phyloP scores from a whole-genome alignment of 2,113 vertebrate genomes.

The Strix uralensis region DNA sequence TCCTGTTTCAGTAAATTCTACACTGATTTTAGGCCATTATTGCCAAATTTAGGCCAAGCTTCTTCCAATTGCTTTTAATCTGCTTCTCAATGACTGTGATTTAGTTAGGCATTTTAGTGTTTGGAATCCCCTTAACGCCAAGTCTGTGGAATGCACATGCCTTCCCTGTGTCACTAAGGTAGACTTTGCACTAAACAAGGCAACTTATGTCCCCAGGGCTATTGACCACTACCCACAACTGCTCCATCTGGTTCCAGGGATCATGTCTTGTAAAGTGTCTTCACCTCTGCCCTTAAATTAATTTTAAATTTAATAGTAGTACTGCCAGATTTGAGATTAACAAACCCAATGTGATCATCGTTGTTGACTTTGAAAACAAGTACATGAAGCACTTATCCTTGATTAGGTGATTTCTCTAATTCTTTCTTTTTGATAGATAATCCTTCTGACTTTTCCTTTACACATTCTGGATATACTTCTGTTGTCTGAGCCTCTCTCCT shows the following conservation, averaged over 20 bases:
- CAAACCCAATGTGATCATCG: background rate
- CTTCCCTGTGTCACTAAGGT: background rate
- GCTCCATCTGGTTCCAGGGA: slow-evolving; percentile 18
- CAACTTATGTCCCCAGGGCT: background rate
- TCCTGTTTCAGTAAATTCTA: background rate
- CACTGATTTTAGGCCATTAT: background rate
- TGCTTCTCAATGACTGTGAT: background rate
- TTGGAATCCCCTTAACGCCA: background rate
- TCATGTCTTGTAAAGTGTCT: background rate
- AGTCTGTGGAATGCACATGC: fast-evolving
- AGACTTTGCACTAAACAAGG: background rate
- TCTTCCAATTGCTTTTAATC: background rate
- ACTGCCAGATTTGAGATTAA: background rate
- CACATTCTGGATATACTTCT: background rate
- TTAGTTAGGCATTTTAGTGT: background rate
- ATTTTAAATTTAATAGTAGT: background rate
- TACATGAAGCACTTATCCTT: background rate
- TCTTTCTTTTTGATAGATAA: background rate
- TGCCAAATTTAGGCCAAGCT: background rate
- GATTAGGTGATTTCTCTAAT: background rate
- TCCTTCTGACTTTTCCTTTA: background rate
- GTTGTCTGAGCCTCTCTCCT: background rate
- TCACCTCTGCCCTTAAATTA: slow-evolving; percentile 27
- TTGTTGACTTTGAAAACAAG: background rate
- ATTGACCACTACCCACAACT: background rate